phyloP scores from a whole-genome alignment of 2,113 vertebrate genomes.

The Catharus fuscescens region DNA sequence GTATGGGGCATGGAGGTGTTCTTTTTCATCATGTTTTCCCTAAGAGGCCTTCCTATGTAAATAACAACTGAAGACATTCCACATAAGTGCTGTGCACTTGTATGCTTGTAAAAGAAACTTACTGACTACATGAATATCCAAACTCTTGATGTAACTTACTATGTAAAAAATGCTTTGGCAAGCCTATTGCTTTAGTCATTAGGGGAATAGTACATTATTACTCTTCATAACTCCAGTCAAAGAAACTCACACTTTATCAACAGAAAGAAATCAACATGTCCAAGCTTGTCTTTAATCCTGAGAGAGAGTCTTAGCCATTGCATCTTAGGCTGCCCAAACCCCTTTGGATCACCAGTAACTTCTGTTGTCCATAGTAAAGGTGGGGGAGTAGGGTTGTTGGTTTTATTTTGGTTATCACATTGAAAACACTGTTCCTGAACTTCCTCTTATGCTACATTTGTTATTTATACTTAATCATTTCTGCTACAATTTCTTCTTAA shows the following conservation, averaged over 20 bases:
- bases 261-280: not conserved
- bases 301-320: not conserved
- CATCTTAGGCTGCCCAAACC: not conserved
- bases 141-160: not conserved
- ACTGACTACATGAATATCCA: not conserved
- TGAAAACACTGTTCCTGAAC: not conserved
- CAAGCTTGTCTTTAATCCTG: not conserved
- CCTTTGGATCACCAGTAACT: not conserved
- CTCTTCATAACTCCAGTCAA: not conserved
- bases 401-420: not conserved
- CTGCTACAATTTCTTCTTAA: not conserved
- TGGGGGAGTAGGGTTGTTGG: accelerated
- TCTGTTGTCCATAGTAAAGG: not conserved
- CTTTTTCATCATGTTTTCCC: not conserved
- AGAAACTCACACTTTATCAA: not conserved
- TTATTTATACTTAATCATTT: not conserved
- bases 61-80: not conserved
- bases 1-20: not conserved
- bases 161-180: not conserved
- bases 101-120: not conserved
- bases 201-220: not conserved
- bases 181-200: not conserved
- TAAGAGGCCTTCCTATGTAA: not conserved
- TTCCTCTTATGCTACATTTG: not conserved
- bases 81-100: not conserved